A percentile compares a stretch with the other conserved stretches of the same genome.
These are phyloP conservation scores for Neomonachus schauinslandi DNA, from an alignment of 2,113 vertebrate genomes.

Conservation along the genomic window DNA sequence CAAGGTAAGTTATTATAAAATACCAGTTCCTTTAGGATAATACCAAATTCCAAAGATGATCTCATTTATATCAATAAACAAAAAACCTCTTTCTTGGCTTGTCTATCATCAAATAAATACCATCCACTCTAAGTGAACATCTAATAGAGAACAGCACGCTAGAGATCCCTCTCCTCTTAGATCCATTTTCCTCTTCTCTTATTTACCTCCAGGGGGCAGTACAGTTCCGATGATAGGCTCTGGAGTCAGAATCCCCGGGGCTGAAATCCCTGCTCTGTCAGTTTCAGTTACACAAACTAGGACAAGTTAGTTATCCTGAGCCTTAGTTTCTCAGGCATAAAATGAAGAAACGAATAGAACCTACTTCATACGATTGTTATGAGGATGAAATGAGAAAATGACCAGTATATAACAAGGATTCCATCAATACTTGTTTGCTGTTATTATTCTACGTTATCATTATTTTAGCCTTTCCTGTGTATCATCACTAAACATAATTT, in stretches of 20 bases:
- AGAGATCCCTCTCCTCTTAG: neutral
- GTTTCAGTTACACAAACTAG: neutral
- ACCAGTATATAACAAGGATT: neutral
- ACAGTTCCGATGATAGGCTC: neutral
- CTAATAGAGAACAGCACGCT: neutral
- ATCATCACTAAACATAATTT: neutral
- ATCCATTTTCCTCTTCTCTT: neutral
- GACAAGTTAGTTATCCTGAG: constrained; percentile 10
- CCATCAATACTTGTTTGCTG: neutral
- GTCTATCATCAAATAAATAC: neutral
- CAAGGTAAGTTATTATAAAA: neutral
- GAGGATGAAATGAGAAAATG: constrained; percentile 23
- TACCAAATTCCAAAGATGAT: neutral
- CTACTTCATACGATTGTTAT: neutral
- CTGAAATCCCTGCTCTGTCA: neutral
- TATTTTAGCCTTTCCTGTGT: neutral
- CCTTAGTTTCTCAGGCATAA: constrained; percentile 33
- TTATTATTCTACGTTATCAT: neutral
- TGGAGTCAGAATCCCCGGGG: neutral
- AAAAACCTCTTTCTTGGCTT: neutral
- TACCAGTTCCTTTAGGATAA: neutral
- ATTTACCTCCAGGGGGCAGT: constrained; percentile 60
- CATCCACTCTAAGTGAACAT: neutral
- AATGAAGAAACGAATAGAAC: constrained; percentile 26
- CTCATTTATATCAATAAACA: neutral